Evolutionary conservation across 2,113 vertebrate genomes (phyloP), one percentile per base, ranked within the genome.

Genomic region (Chloebia gouldiae): DNA sequence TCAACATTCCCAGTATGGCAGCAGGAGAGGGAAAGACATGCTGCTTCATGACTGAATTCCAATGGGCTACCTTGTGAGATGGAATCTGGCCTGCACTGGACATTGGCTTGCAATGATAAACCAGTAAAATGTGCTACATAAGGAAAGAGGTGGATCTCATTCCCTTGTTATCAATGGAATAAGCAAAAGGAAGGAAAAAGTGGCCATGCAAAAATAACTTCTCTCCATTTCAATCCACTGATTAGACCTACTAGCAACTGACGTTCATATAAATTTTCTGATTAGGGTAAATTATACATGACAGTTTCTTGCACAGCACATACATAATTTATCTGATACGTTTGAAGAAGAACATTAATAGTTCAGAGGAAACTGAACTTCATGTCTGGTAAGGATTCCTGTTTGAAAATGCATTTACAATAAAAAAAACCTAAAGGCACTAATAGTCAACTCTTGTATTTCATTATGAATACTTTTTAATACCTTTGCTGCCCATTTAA

Each of bases 321-420:
- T 94, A 68, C 71, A 95, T 94, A 78, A 86, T 93, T 95, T 90
- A 96, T 83, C 56, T 75, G 40, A 71, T 66, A 81, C 3, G n/a
- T 90, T 1, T 81, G 51, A 83, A 47, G 51, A 78, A 95, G 75
- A 2, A 7, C 54, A 66, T 70, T 92, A 91, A 80, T 8, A 81
- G 82, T 81, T 90, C 76, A 94, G 85, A 88, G 16, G 45, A 81
- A 95, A 72, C 2, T 17, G 20, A 96, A 88, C 59, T 60, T n/a
- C 39, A 56, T 19, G 17, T 68, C 85, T 60, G 15, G 17, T 66
- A 94, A 72, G 16, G 25, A 78, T 31, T 90, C 80, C 70, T 75
- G 25, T 40, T 77, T 83, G 60, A 94, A 95, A 92, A 86, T 15
- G 25, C 68, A 86, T 64, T 86, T 88, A 68, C 37, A 68, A 64